Percentiles rank a stretch among this genome's conserved stretches.
phyloP scores from a whole-genome alignment of 1,140 invertebrate genomes.

The Dinoponera quadriceps region DNA sequence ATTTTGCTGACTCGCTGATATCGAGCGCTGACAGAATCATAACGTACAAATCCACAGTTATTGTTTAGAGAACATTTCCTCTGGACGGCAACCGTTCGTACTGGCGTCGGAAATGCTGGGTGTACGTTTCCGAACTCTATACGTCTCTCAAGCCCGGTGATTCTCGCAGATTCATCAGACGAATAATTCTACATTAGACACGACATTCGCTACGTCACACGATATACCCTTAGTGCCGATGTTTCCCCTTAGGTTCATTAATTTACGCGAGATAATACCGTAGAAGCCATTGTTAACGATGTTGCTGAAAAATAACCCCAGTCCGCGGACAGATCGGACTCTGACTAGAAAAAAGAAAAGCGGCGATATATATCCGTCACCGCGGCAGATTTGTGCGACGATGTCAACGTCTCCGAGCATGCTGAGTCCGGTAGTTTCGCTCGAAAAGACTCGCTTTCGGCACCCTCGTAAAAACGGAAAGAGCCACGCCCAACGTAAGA shows the following conservation, averaged over 20 bases:
- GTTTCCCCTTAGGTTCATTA: not conserved
- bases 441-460: not conserved
- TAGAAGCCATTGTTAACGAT: not conserved
- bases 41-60: not conserved
- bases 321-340: not conserved
- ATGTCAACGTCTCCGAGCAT: not conserved
- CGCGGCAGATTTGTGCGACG: not conserved
- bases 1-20: not conserved
- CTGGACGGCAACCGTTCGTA: conserved; percentile 64
- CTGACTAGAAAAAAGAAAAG: not conserved
- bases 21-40: conserved; percentile 6
- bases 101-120: conserved; percentile 18
- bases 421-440: not conserved
- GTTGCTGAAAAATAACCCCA: conserved; percentile 6
- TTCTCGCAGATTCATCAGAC: not conserved
- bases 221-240: conserved; percentile 20
- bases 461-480: conserved; percentile 12
- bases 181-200: not conserved
- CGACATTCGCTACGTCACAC: conserved; percentile 10
- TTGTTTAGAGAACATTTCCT: conserved; percentile 18
- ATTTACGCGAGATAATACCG: not conserved
- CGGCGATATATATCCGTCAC: not conserved
- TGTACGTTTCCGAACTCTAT: conserved; percentile 2
- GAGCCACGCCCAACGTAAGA: not conserved
- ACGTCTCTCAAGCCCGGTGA: not conserved